Base-by-base conservation (phyloP, 1,140 invertebrate species). In the Magallana angulata region DNA sequence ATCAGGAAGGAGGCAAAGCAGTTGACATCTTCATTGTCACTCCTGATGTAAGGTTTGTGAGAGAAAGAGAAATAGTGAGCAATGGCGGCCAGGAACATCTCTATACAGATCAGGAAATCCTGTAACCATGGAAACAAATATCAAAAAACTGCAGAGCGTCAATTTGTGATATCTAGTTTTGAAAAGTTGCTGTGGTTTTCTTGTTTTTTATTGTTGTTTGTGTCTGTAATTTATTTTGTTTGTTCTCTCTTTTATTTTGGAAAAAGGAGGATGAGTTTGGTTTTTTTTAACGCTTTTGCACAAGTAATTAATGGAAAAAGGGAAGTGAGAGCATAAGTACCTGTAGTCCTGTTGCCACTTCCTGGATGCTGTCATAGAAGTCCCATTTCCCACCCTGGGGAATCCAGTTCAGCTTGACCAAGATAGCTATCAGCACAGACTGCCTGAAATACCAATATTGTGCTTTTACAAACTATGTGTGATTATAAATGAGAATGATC, bases 41-140 rank as follows among this genome's bases (percentile, higher is more conserved):
- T 62, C 76, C 93, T 92, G 57, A 94, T 91, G 94, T 97, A 99
- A 12, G 97, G 97, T 94, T 97, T 97, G 94, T 98, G 97, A 48
- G 98, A 98, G 94, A 99, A 99, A 89, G 98, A 98, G 94, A 97
- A 99, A 93, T 98, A 98, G 95, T 99, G 98, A 4, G 98, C 98
- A 14, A 99, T 96, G 0, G 98, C 97, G 11, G 98, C 98, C 90
- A 99, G 93, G 93, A 99, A 99, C 98, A 99, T 99, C 95, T 99
- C 98, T 92, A 99, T 98, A 92, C 98, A 99, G 87, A 99, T 98
- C 81, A 98, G 95, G 94, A 99, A 99, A 95, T 99, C 98, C 97
- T 98, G 95, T 71, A 93, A 92, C 18, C 24, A 80, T 4, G 36
- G 14, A 36, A 24, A 48, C 11, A 12, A 24, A 64, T 5, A 48